Conservation (phyloP, 1,140 invertebrate genomes). For the Ceratosolen solmsi region DNA sequence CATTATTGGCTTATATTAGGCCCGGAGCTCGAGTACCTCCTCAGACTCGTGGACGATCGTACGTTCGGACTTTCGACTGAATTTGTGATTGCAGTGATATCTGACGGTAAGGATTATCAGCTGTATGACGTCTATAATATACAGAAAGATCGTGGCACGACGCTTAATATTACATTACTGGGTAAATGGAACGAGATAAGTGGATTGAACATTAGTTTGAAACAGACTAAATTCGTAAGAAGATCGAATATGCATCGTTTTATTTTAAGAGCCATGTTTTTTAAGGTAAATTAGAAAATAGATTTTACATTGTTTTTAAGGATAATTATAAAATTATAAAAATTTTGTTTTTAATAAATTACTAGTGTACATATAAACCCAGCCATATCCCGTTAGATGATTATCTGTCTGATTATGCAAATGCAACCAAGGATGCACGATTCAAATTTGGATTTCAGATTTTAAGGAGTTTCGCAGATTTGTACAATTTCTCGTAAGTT, state of each 20-base stretch:
- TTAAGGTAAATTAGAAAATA: neutral
- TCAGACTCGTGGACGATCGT: slow-evolving; percentile 1
- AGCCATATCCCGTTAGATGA: neutral
- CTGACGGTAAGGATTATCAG: neutral
- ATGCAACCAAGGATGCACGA: slow-evolving; percentile 5
- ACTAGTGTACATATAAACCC: slow-evolving; percentile 10
- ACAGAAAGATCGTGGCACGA: neutral
- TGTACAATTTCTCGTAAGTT: slow-evolving; percentile 46
- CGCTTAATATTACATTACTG: neutral
- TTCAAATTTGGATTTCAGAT: slow-evolving; percentile 40
- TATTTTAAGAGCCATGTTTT: slow-evolving; percentile 4
- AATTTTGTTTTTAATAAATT: neutral
- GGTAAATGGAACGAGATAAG: slow-evolving; percentile 20
- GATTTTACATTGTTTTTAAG: neutral
- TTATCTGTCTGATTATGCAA: slow-evolving; percentile 14
- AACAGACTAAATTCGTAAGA: slow-evolving; percentile 1
- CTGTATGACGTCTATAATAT: slow-evolving; percentile 42
- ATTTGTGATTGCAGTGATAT: slow-evolving; percentile 11
- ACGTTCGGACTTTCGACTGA: slow-evolving; percentile 33
- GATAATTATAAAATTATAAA: neutral
- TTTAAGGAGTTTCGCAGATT: slow-evolving; percentile 25
- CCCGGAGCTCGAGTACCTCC: neutral
- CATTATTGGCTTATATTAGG: slow-evolving; percentile 39
- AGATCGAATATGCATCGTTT: slow-evolving; percentile 31
- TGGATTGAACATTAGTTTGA: slow-evolving; percentile 6